Conservation (phyloP, 1,140 invertebrate species). For the Drosophila varians region DNA sequence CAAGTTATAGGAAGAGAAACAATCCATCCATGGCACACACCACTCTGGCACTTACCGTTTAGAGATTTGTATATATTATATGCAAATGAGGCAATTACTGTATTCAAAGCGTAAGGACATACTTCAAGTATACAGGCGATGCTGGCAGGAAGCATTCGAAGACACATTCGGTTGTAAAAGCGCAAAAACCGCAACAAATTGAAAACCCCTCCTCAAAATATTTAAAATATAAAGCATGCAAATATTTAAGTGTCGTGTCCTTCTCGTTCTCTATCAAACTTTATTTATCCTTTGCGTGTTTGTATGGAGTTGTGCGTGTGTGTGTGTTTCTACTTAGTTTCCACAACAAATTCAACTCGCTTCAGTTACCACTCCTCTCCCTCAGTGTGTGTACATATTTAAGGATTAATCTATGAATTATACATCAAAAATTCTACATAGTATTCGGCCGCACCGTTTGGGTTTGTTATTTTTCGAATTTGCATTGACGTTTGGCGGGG, state of each 20-base stretch:
- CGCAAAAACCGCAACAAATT: slow-evolving; percentile 12
- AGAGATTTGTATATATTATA: slow-evolving; percentile 42
- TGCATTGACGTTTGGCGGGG: no score
- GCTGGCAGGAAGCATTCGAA: background rate
- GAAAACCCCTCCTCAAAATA: slow-evolving; percentile 23
- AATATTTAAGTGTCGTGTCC: slow-evolving; percentile 27
- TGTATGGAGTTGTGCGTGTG: slow-evolving; percentile 8
- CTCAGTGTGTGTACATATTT: slow-evolving; percentile 1
- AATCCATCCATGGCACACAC: slow-evolving; percentile 40
- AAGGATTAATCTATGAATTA: background rate
- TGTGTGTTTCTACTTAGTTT: slow-evolving; percentile 8
- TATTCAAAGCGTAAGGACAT: slow-evolving; percentile 8
- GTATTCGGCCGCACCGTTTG: background rate
- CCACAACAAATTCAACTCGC: background rate
- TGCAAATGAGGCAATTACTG: slow-evolving; percentile 24
- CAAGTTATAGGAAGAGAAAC: slow-evolving; percentile 1
- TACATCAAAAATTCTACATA: background rate
- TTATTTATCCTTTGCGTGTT: background rate
- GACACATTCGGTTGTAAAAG: slow-evolving; percentile 42
- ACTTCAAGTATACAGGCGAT: slow-evolving; percentile 42
- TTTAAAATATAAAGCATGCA: slow-evolving; percentile 2
- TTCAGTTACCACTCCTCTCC: background rate
- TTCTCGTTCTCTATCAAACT: background rate
- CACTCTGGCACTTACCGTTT: slow-evolving; percentile 32
- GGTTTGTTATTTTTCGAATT: background rate